Conservation (phyloP, 2,113 vertebrate species). For the Sturnira hondurensis region DNA sequence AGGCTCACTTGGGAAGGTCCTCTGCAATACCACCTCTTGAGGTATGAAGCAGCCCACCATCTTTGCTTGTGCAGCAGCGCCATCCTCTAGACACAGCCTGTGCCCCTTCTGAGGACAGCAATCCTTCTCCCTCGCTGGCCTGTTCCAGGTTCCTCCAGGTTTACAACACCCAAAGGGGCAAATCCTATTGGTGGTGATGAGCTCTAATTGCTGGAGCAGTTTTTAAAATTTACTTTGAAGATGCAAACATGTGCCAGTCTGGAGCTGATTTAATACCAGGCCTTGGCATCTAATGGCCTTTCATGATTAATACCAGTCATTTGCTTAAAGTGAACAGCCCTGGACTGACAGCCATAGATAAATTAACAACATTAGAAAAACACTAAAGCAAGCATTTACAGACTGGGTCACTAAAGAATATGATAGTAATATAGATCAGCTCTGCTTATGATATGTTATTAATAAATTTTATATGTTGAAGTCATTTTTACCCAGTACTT, state of each 20-base stretch:
- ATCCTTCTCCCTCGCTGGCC: not conserved
- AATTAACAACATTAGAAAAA: conserved; percentile 84
- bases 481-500: conserved; percentile 61
- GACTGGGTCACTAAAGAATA: conserved; percentile 69
- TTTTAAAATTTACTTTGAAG: conserved; percentile 70
- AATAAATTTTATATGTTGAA: conserved; percentile 72
- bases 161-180: not conserved
- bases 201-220: not conserved
- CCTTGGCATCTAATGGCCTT: conserved; percentile 80
- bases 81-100: no score
- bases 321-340: conserved; percentile 82
- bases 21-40: no score
- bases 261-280: conserved; percentile 82
- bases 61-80: no score
- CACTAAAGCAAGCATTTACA: conserved; percentile 81
- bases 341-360: conserved; percentile 82
- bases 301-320: conserved; percentile 82
- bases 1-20: no score
- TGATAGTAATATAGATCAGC: conserved; percentile 65
- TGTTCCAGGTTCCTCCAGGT: not conserved
- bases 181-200: not conserved
- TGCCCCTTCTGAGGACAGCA: no score
- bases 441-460: conserved; percentile 74
- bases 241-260: conserved; percentile 73
- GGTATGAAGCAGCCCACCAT: no score